These are phyloP conservation scores for Microctonus brassicae DNA, from an alignment of 2,888 invertebrate genomes.

Conservation along the genomic window DNA sequence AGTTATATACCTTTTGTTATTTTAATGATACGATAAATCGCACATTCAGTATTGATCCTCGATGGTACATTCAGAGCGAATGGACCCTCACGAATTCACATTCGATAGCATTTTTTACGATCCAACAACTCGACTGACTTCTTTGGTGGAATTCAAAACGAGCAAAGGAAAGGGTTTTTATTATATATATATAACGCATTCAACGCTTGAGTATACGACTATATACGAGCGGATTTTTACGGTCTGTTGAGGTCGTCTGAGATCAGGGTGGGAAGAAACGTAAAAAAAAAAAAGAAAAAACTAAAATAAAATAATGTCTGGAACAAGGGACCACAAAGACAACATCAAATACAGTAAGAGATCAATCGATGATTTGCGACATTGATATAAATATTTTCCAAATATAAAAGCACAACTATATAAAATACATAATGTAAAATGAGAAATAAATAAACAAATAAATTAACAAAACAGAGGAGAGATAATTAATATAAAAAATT, in stretches of 20 bases:
- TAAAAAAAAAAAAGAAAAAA: neutral
- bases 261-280: slow-evolving; percentile 1
- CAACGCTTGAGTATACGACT: slow-evolving; percentile 6
- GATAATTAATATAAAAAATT: neutral
- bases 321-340: neutral
- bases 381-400: too few species aligned
- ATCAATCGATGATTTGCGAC: slow-evolving; percentile 2
- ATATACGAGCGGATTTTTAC: slow-evolving; percentile 20
- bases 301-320: neutral
- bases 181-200: neutral
- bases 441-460: neutral
- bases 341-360: neutral
- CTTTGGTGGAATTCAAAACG: slow-evolving; percentile 22
- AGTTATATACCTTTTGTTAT: neutral
- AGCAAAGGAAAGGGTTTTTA: slow-evolving; percentile 17
- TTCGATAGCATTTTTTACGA: slow-evolving; percentile 26
- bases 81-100: slow-evolving; percentile 12
- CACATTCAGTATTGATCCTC: slow-evolving; percentile 2
- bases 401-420: too few species aligned
- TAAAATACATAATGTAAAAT: neutral
- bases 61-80: slow-evolving; percentile 7
- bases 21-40: neutral
- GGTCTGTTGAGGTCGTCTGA: slow-evolving; percentile 21
- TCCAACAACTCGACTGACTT: slow-evolving; percentile 8
- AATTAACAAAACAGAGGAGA: neutral